Conservation (phyloP, 2,113 vertebrate species). For the Colossoma macropomum region DNA sequence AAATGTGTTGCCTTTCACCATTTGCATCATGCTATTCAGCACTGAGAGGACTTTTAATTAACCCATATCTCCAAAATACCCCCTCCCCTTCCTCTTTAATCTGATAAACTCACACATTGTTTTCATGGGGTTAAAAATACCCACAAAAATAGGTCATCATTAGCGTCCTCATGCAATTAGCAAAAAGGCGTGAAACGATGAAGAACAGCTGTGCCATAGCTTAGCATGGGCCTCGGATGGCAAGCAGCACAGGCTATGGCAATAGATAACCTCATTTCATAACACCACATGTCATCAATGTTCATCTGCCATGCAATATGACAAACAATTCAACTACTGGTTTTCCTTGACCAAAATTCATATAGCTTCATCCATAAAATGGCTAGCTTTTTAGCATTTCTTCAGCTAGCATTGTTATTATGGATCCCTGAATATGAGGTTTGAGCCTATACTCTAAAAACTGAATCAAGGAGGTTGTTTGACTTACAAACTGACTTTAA, state of each 20-base stretch:
- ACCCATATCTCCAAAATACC: slow-evolving; percentile 11
- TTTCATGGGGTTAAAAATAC: slow-evolving; percentile 59
- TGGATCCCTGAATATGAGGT: no score
- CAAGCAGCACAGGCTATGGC: slow-evolving; percentile 45
- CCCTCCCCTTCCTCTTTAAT: slow-evolving; percentile 29
- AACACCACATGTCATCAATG: slow-evolving; percentile 42
- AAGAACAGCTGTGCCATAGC: slow-evolving; percentile 56
- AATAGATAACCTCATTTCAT: slow-evolving; percentile 56
- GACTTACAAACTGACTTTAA: no score
- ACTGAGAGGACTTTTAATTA: slow-evolving; percentile 16
- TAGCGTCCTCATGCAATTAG: slow-evolving; percentile 55
- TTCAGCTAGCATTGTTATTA: not conserved
- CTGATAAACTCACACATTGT: slow-evolving; percentile 46
- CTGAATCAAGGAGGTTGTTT: no score
- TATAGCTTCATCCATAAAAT: not conserved
- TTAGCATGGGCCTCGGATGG: slow-evolving; percentile 51
- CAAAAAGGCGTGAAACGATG: slow-evolving; percentile 59
- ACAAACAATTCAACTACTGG: slow-evolving; percentile 6
- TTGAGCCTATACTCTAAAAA: not conserved
- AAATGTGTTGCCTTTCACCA: slow-evolving; percentile 8
- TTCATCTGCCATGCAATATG: slow-evolving; percentile 23
- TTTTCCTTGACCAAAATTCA: not conserved
- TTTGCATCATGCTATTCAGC: not conserved
- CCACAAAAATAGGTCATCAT: slow-evolving; percentile 54
- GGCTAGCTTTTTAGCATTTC: not conserved